These are phyloP conservation scores for Rhadina sibilatrix DNA, from an alignment of 2,113 vertebrate species.

Conservation along the genomic window DNA sequence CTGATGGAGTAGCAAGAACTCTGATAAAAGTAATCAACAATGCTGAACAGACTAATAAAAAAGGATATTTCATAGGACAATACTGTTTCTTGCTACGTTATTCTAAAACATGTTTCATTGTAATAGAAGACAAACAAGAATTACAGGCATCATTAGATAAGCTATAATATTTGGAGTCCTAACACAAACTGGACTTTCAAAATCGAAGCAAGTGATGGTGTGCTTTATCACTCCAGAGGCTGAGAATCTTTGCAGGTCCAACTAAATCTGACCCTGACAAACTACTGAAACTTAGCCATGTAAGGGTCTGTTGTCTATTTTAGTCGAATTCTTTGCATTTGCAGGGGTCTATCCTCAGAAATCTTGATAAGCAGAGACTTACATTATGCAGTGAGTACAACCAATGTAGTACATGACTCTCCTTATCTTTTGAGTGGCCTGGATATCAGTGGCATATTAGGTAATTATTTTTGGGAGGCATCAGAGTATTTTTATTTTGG, in stretches of 20 bases:
- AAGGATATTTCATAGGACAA: background rate
- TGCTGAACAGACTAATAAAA: background rate
- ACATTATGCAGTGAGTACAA: background rate
- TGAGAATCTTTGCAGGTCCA: background rate
- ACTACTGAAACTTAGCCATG: background rate
- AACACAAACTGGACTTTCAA: background rate
- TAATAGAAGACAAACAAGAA: background rate
- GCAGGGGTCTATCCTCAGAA: background rate
- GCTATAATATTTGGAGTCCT: background rate
- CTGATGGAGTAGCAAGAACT: background rate
- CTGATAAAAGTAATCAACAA: background rate
- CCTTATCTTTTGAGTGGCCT: background rate
- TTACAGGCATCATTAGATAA: background rate
- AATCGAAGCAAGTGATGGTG: background rate
- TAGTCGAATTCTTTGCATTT: background rate
- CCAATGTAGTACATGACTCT: accelerated
- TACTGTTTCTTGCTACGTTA: background rate
- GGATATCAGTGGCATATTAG: background rate
- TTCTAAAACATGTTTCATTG: background rate
- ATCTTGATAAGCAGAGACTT: background rate
- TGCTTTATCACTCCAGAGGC: background rate
- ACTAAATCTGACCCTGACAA: background rate
- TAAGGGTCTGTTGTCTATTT: background rate
- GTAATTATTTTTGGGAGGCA: background rate
- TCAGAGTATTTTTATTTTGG: background rate